Evolutionary conservation across 2,797 vertebrate genomes (phyloP), one percentile per base, ranked within the genome.

Genomic region (Mycteria americana): DNA sequence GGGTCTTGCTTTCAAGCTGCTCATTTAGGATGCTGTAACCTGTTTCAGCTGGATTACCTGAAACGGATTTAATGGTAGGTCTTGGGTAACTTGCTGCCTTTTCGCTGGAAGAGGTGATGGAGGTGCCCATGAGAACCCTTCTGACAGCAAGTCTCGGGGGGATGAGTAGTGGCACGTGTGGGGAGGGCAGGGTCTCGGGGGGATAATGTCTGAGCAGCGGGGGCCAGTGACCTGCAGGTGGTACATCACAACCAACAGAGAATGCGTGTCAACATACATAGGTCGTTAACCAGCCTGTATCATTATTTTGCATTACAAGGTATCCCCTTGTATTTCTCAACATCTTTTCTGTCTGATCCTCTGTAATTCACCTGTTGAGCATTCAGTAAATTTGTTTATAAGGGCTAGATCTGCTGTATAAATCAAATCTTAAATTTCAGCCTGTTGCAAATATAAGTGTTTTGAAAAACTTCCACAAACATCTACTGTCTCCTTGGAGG

Each of bases 141-240:
- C 57, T 19, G 24, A 59, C 4, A 50, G 25, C 27, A 89, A 18
- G 70, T 70, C 43, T 3, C 62, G 21, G 30, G 37, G 16, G 57
- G 19, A 19, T 3, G 16, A 70, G 7, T 24, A 80, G 9, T 7
- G 17, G 16, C 76, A 50, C 1, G 0, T 30, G 30, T n/a, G 30
- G 59, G 39, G 46, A 85, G 37, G n/a, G 10, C 13, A 68, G 31
- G 2, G 21, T 33, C 67, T 72, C 2, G 0, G 9, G 39, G 14
- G 9, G 8, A 15, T 18, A 16, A 16, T 31, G 1, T 16, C 15
- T 53, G 62, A 87, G 37, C 9, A 75, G n/a, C 41, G 53, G 31
- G 12, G 7, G n/a, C 24, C 35, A 41, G 45, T 60, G 37, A 53
- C 31, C 35, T 64, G 57, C 50, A 45, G 43, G 33, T 74, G 64